Base-by-base conservation (phyloP, 2,113 vertebrate genomes). In the Oncorhynchus masou region DNA sequence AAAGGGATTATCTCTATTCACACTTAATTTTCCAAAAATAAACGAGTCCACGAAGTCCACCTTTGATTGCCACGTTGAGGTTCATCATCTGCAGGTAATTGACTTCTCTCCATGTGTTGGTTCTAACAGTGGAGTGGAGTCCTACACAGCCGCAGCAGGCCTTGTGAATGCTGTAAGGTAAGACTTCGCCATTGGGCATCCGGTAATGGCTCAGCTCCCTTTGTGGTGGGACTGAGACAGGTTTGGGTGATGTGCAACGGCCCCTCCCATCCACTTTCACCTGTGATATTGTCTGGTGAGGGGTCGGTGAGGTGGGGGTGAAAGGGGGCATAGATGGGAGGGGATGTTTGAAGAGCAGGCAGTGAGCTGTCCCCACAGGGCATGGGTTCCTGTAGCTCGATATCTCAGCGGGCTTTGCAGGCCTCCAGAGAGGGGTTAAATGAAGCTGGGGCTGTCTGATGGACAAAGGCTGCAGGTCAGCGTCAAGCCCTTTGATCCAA, bases 401-500 rank as follows among this genome's bases (percentile, higher is more conserved):
- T 92, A 91, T 86, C 86, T 87, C 90, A 87, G 83, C 79, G 81
- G 88, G 87, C 88, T 87, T 87, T 81, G 78, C 81, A n/a, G 85
- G 83, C 87, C 91, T 91, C 88, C 81, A 83, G 91, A 92, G 89
- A 90, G 88, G 89, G 86, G 90, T 90, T 92, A 88, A 89, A 92
- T 90, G 87, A 93, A 91, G 85, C 89, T 86, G 84, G 84, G 84
- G 75, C 90, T 88, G 89, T 92, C 91, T 92, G 83, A 84, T 76
- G 83, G 90, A 94, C 91, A 93, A 94, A 93, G 91, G 88, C 84
- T 79, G 86, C 90, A 89, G 91, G 90, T 94, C 90, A 92, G 83
- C 83, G 84, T 79, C 84, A 81, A 75, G 83, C 83, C 81, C 92
- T 93, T 93, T 93, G 92, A 93, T 94, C 89, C 84, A 51, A 79